These are phyloP conservation scores for Coregonus ussuriensis DNA, from an alignment of 2,797 vertebrate species.

Conservation along the genomic window DNA sequence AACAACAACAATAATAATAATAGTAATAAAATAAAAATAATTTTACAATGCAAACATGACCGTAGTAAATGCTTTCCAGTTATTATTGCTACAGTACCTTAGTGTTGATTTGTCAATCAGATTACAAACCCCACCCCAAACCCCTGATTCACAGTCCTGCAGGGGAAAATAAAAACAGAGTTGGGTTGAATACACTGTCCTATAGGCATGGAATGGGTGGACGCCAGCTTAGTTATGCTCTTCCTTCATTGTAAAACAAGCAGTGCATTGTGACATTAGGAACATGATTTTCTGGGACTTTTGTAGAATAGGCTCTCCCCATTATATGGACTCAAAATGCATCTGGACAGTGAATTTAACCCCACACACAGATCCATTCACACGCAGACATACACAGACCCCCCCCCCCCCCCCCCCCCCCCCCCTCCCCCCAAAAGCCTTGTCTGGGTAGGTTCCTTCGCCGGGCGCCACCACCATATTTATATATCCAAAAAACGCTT, in stretches of 20 bases:
- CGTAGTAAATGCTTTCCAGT: conserved; percentile 81
- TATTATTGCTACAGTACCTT: conserved; percentile 88
- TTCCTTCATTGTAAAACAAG: conserved; percentile 55
- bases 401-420: conserved; percentile 58
- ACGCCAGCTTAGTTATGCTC: conserved; percentile 58
- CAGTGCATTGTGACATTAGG: conserved; percentile 49
- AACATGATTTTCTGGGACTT: conserved; percentile 43
- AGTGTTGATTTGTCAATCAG: conserved; percentile 74
- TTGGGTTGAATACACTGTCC: conserved; percentile 70
- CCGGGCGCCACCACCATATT: conserved; percentile 62
- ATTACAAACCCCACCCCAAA: conserved; percentile 40
- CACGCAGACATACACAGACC: conserved; percentile 23
- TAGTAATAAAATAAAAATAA: conserved; percentile 77
- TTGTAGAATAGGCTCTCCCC: conserved; percentile 46
- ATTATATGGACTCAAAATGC: conserved; percentile 37
- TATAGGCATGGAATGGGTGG: conserved; percentile 36
- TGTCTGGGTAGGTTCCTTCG: conserved; percentile 82
- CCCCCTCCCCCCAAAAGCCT: conserved; percentile 82
- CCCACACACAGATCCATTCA: conserved; percentile 18
- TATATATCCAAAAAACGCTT: conserved; percentile 68
- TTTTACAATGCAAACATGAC: conserved; percentile 73
- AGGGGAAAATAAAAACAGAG: conserved; percentile 69
- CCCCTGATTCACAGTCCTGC: conserved; percentile 78
- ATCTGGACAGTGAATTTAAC: conserved; percentile 71
- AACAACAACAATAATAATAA: conserved; percentile 77